Evolutionary conservation across 2,113 vertebrate genomes (phyloP).

Genomic region (Ciconia stormi): DNA sequence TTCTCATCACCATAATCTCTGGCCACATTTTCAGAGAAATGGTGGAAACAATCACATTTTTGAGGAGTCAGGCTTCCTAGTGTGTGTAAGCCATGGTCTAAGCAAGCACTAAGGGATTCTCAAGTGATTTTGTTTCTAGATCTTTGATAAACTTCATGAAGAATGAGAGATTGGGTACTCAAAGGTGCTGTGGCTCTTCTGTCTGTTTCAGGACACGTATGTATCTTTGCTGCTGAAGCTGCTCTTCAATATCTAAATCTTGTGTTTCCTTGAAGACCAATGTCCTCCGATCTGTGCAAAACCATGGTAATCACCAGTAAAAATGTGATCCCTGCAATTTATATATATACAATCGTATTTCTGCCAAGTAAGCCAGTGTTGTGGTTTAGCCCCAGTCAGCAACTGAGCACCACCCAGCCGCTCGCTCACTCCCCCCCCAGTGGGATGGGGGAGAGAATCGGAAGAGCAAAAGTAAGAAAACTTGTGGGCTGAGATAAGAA

Average conservation of each 20-base stretch:
- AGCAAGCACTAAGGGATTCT: neutral
- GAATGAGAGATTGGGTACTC: neutral
- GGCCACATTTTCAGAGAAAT: neutral
- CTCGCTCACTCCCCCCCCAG: no score
- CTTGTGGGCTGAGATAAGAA: no score
- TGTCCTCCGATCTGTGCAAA: neutral
- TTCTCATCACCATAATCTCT: neutral
- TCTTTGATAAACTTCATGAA: neutral
- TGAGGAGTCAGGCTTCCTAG: neutral
- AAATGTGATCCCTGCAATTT: neutral
- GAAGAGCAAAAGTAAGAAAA: no score
- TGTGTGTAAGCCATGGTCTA: neutral
- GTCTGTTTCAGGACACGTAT: fast-evolving
- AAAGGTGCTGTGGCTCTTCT: neutral
- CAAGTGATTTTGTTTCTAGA: neutral
- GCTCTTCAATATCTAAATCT: neutral
- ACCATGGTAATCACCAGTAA: neutral
- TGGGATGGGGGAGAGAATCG: no score
- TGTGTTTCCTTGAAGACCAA: neutral
- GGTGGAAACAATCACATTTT: neutral
- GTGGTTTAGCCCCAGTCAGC: no score
- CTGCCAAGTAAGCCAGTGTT: neutral
- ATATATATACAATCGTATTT: neutral
- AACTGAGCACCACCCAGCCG: no score
- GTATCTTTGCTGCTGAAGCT: neutral